phyloP scores from a whole-genome alignment of 2,888 invertebrate genomes.

The Apodemia zela region DNA sequence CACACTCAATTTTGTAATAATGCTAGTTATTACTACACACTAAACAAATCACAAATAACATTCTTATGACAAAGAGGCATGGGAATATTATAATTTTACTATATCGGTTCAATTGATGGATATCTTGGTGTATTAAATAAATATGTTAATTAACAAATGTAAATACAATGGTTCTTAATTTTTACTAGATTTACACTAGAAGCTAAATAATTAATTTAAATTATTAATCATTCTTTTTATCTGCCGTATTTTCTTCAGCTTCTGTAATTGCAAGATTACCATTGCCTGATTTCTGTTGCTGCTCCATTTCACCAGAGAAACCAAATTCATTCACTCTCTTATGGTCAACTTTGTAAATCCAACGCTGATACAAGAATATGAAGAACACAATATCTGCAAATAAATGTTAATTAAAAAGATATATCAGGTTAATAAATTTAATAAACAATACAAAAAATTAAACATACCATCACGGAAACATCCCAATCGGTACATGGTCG shows the following conservation, averaged over 20 bases:
- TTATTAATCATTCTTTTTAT: conserved; percentile 72
- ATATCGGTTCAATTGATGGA: background rate
- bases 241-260: conserved; percentile 45
- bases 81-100: conserved; percentile 5
- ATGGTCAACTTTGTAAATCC: conserved; percentile 98
- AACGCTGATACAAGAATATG: conserved; percentile 98
- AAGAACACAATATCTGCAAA: conserved; percentile 97
- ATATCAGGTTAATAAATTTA: conserved; percentile 6
- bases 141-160: background rate
- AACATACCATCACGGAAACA: conserved; percentile 95
- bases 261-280: conserved; percentile 58
- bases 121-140: conserved; percentile 1
- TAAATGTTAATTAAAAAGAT: conserved; percentile 30
- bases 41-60: conserved; percentile 2
- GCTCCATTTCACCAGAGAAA: conserved; percentile 95
- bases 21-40: background rate
- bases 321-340: conserved; percentile 98
- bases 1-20: conserved; percentile 7
- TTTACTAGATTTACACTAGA: background rate
- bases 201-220: conserved; percentile 20
- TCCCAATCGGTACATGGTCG: conserved; percentile 97
- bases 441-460: conserved; percentile 13
- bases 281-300: conserved; percentile 67
- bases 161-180: background rate
- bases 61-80: background rate